Percentiles rank a stretch among this genome's conserved stretches.
phyloP scores from a whole-genome alignment of 2,797 vertebrate species.

The Steatocranus sp. region DNA sequence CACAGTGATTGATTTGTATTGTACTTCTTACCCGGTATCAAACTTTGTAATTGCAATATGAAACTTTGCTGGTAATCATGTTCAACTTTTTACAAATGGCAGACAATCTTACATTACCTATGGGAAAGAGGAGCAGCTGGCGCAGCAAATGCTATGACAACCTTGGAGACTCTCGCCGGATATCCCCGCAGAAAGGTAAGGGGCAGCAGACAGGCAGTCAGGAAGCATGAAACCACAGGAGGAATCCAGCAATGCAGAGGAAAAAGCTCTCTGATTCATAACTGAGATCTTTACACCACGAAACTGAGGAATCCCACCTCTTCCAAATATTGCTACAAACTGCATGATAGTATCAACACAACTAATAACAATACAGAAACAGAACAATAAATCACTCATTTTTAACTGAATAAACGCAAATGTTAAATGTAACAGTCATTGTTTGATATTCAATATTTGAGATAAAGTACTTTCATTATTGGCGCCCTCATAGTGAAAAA shows the following conservation, averaged over 20 bases:
- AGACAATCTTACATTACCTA: neutral
- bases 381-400: neutral
- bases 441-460: fast-evolving
- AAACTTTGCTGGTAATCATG: neutral
- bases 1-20: neutral
- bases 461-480: neutral
- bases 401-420: neutral
- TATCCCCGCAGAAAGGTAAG: neutral
- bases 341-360: neutral
- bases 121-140: conserved; percentile 2
- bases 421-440: neutral
- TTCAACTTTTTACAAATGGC: neutral
- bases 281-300: neutral
- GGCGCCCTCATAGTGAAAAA: neutral
- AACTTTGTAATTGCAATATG: neutral
- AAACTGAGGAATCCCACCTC: neutral
- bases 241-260: neutral
- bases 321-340: neutral
- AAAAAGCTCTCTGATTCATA: neutral
- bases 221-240: neutral
- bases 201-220: neutral
- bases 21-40: neutral
- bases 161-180: neutral
- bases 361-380: fast-evolving
- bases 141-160: neutral